Percentiles rank a stretch among this genome's conserved stretches.
phyloP scores from a whole-genome alignment of 2,888 invertebrate genomes.

The Plebejus melissa region DNA sequence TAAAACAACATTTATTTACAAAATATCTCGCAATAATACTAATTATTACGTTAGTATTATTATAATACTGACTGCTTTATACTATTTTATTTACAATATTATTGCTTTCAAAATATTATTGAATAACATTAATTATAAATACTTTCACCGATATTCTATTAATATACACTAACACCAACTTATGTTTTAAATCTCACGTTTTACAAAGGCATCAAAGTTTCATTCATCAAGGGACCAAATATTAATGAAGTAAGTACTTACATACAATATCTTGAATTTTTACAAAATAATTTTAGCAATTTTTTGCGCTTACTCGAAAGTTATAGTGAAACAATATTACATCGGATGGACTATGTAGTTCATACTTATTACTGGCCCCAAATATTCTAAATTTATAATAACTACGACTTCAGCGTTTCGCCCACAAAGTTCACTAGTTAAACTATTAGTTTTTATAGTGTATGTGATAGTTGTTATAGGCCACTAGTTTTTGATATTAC shows the following conservation, averaged over 20 bases:
- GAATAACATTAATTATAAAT: constrained; percentile 15
- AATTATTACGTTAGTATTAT: constrained; percentile 4
- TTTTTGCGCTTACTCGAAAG: not conserved
- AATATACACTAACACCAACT: constrained; percentile 9
- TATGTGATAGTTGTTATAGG: no score
- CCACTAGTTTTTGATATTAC: no score
- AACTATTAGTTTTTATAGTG: no score
- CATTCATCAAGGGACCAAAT: not conserved
- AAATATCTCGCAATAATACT: constrained; percentile 18
- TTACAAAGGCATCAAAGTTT: not conserved
- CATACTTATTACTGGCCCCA: not conserved
- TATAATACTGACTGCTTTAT: constrained; percentile 11
- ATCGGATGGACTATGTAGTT: not conserved
- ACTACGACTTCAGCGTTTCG: not conserved
- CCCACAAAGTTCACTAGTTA: not conserved
- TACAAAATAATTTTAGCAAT: no score
- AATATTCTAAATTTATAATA: not conserved
- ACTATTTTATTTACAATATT: constrained; percentile 27
- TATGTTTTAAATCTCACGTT: not conserved
- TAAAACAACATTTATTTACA: constrained; percentile 30
- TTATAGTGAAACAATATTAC: not conserved
- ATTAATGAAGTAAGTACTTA: not conserved
- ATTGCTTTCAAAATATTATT: constrained; percentile 25
- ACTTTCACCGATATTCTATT: not conserved
- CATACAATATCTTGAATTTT: not conserved